A percentile compares a stretch with the other conserved stretches of the same genome.
Conservation (phyloP, 2,888 invertebrate species). For the Pachycephus smyrnensis region DNA sequence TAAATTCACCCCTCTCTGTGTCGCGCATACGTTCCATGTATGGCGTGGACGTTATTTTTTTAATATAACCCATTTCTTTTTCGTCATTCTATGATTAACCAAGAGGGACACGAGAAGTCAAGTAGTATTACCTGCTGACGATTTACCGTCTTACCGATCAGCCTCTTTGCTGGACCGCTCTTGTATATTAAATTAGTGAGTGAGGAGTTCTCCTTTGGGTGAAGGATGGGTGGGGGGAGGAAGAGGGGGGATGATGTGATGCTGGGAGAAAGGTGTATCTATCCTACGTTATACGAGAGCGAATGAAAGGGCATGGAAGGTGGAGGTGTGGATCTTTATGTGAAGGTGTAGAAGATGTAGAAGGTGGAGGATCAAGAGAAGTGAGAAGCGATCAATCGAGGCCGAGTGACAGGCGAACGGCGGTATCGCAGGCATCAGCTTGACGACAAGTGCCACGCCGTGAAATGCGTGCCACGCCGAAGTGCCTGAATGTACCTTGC, state of each 20-base stretch:
- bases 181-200: conserved; percentile 47
- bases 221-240: conserved; percentile 4
- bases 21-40: neutral
- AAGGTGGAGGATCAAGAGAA: conserved; percentile 29
- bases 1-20: neutral
- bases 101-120: neutral
- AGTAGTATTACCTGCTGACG: neutral
- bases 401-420: conserved; percentile 53
- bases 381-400: conserved; percentile 59
- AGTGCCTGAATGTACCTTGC: conserved; percentile 22
- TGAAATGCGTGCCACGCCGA: conserved; percentile 39
- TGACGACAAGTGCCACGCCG: conserved; percentile 51
- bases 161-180: conserved; percentile 32
- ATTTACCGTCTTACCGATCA: conserved; percentile 10
- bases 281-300: neutral
- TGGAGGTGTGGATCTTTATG: conserved; percentile 13
- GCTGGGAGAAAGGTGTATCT: conserved; percentile 7
- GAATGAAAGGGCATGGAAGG: conserved; percentile 18
- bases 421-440: conserved; percentile 52
- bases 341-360: conserved; percentile 9
- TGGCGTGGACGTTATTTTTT: neutral
- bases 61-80: neutral
- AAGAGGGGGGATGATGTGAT: conserved; percentile 16
- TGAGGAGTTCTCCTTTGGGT: conserved; percentile 23
- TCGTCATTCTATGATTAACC: neutral